Conservation (phyloP, 2,113 vertebrate species). For the Hippocampus comes region DNA sequence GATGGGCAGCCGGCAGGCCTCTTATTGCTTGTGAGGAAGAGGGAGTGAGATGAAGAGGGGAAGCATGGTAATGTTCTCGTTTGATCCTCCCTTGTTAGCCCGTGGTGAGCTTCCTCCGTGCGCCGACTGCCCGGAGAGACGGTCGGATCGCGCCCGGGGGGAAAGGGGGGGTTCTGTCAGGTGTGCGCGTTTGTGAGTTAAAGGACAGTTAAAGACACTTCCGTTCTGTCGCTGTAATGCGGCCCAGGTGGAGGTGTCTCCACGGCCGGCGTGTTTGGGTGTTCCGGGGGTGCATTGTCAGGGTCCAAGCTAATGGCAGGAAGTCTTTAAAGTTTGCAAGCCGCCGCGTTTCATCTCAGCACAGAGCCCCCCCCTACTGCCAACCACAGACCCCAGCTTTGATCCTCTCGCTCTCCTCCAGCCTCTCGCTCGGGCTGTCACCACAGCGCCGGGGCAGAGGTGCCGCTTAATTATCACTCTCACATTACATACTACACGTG, state of each 20-base stretch:
- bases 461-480: constrained; percentile 50
- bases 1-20: constrained; percentile 60
- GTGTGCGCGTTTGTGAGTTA: constrained; percentile 31
- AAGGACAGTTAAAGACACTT: constrained; percentile 65
- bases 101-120: constrained; percentile 60
- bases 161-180: constrained; percentile 22
- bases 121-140: constrained; percentile 53
- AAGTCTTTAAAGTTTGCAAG: constrained; percentile 98
- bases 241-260: constrained; percentile 63
- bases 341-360: constrained; percentile 92
- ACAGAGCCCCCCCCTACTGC: constrained; percentile 76
- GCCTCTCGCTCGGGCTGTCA: constrained; percentile 27
- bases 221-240: constrained; percentile 58
- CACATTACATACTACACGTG: constrained; percentile 23
- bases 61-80: constrained; percentile 72
- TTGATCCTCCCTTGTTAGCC: constrained; percentile 75
- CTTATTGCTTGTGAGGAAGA: constrained; percentile 61
- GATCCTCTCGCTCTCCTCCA: constrained; percentile 78
- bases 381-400: constrained; percentile 87
- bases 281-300: constrained; percentile 72
- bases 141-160: constrained; percentile 48
- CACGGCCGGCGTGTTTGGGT: constrained; percentile 1
- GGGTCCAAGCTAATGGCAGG: constrained; percentile 98
- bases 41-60: constrained; percentile 52
- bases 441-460: constrained; percentile 25